Base-by-base conservation (phyloP, 2,113 vertebrate species). In the Ciconia boyciana region DNA sequence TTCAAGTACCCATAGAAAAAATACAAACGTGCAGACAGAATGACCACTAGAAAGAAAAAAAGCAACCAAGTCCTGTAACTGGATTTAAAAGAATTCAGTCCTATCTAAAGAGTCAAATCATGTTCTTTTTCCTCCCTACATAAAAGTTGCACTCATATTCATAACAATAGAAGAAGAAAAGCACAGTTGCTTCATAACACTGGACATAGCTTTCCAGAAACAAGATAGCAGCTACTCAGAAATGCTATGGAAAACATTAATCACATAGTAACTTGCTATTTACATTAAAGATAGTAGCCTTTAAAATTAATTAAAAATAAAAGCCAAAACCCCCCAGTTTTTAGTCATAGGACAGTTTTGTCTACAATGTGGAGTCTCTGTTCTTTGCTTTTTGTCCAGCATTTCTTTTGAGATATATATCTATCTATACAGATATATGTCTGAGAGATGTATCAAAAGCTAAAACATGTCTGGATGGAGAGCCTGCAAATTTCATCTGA, bases 1-100 rank as follows among this genome's bases (percentile, higher is more conserved):
- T 94, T 78, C 94, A 90, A 94, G 88, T 62, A 86, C 82, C 82
- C 93, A 89, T 93, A 96, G 79, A 83, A 97, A 97, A 96, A 94
- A 93, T 74, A 90, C 39, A 75, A 95, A 90, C 90, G 39, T 92
- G 90, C 92, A 97, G 83, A 72, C 34, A 87, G 51, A 90, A 84
- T 89, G 90, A 86, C 10, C 78, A 90, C 79, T 65, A 64, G 72
- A 82, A 89, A 83, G 36, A 39, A 82, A 79, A 89, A 48, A 83
- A 90, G 10, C 25, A 95, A 86, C 20, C 5, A 86, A 79, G 41
- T 93, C 39, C 62, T 83, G 7, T 29, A 86, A 75, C 15, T 72
- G 65, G 58, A 85, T 83, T 96, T 66, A 52, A 89, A 93, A 81
- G 46, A 86, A 61, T 62, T 72, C 29, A 76, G 62, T 80, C 29